These are phyloP conservation scores for Nomada ruficornis DNA, from an alignment of 2,888 invertebrate species.

Conservation along the genomic window DNA sequence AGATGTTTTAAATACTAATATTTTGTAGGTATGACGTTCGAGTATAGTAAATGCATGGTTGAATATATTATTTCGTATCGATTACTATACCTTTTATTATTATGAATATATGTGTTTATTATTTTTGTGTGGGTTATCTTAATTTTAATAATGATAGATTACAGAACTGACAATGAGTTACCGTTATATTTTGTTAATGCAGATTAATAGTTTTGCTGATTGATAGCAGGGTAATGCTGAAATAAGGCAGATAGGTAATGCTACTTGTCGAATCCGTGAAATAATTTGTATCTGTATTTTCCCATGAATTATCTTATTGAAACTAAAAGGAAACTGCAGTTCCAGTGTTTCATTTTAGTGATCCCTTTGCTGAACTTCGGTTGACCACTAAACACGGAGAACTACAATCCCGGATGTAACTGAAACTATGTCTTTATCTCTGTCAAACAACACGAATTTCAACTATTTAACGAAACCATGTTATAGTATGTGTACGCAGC, in stretches of 20 bases:
- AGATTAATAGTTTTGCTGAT: too few species aligned
- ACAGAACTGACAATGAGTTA: too few species aligned
- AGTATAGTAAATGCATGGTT: too few species aligned
- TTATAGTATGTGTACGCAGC: not conserved
- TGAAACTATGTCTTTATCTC: constrained; percentile 37
- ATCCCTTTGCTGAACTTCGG: not conserved
- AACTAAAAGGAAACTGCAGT: not conserved
- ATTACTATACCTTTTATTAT: too few species aligned
- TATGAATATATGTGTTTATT: too few species aligned
- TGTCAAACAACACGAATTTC: constrained; percentile 23
- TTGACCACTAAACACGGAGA: constrained; percentile 10
- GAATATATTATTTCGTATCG: too few species aligned
- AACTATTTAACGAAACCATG: constrained; percentile 24
- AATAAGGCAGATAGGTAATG: not conserved
- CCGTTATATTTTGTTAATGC: too few species aligned
- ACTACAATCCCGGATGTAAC: constrained; percentile 21
- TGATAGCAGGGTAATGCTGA: not conserved
- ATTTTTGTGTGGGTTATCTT: too few species aligned
- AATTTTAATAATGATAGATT: too few species aligned
- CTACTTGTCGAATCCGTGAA: not conserved
- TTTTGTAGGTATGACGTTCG: too few species aligned
- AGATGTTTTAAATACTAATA: too few species aligned
- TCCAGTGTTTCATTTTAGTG: constrained; percentile 6
- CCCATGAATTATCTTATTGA: not conserved
- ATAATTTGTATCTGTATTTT: too few species aligned